Evolutionary conservation across 2,113 vertebrate species (phyloP).

Genomic region (Pollimyrus isidori): DNA sequence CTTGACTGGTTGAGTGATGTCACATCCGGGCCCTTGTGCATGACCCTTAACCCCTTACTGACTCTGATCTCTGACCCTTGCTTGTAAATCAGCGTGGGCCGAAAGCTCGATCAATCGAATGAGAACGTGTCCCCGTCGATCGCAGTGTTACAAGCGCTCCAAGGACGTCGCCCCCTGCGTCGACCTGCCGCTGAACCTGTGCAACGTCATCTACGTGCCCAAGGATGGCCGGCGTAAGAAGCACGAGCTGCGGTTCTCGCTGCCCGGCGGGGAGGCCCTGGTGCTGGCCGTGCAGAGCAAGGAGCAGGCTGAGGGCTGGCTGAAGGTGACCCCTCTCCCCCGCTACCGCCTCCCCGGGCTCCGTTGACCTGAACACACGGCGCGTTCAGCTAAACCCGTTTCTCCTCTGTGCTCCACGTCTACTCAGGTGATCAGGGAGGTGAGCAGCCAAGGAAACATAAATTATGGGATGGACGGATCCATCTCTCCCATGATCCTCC

Average conservation of each 20-base stretch:
- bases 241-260: conserved; percentile 85
- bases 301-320: conserved; percentile 93
- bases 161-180: conserved; percentile 80
- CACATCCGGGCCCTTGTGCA: background rate
- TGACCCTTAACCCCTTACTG: background rate
- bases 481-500: conserved; percentile 73
- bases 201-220: conserved; percentile 80
- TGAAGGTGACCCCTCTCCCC: conserved; percentile 65
- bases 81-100: background rate
- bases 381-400: background rate
- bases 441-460: conserved; percentile 57
- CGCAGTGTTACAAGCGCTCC: conserved; percentile 92
- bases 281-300: conserved; percentile 90
- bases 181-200: conserved; percentile 74
- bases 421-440: conserved; percentile 80
- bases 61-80: background rate
- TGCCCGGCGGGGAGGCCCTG: conserved; percentile 76
- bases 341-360: background rate
- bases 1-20: background rate
- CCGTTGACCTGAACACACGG: background rate
- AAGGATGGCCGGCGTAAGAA: conserved; percentile 91
- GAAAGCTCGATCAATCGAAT: background rate
- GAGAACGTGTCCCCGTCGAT: background rate
- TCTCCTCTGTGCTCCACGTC: conserved; percentile 2
- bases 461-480: conserved; percentile 56